Base-by-base conservation (phyloP, 2,113 vertebrate species). In the Archocentrus centrarchus region DNA sequence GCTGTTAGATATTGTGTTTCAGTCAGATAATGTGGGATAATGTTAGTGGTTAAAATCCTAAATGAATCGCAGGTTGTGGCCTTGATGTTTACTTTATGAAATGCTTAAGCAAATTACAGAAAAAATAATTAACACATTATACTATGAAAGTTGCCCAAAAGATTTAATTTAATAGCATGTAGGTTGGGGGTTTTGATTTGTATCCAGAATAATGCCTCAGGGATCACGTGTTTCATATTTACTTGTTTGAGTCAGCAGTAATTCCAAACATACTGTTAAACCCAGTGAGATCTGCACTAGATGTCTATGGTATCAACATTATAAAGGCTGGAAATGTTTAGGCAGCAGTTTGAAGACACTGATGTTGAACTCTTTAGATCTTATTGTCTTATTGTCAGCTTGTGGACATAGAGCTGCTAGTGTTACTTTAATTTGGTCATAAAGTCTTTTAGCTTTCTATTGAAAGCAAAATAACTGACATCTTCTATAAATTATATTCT, bases 211-310 rank as follows among this genome's bases (percentile, higher is more conserved):
- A 57, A 68, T 73, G 4, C 20, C 22, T 5, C 41, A 75, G n/a
- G 3, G 35, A 63, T 90, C 81, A 79, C 77, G 59, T 84, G 60
- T 83, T 77, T 88, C 39, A 82, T 83, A 75, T 89, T 86, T 73
- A 75, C 27, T 10, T 81, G 1, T 73, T 24, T 85, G 10, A 61
- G 32, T 30, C 10, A 50, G 64, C 14, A 77, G 35, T 78, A 41
- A 76, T 79, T 88, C 44, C 37, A 24, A 58, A 58, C 63, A 59
- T 84, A 77, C 30, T 27, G 58, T 64, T 57, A 75, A 86, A 83
- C 62, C 68, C 14, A 32, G n/a, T 59, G 47, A 61, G 70, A 78
- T 30, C 32, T 64, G 59, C 14, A 32, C 9, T 30, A 32, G 17
- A 17, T 44, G n/a, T 80, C 22, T 83, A 44, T 3, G 20, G 50